Percentiles rank a stretch among this genome's conserved stretches.
Evolutionary conservation across 1,140 invertebrate genomes (phyloP).

Genomic region (Pseudachorutes palmiensis): DNA sequence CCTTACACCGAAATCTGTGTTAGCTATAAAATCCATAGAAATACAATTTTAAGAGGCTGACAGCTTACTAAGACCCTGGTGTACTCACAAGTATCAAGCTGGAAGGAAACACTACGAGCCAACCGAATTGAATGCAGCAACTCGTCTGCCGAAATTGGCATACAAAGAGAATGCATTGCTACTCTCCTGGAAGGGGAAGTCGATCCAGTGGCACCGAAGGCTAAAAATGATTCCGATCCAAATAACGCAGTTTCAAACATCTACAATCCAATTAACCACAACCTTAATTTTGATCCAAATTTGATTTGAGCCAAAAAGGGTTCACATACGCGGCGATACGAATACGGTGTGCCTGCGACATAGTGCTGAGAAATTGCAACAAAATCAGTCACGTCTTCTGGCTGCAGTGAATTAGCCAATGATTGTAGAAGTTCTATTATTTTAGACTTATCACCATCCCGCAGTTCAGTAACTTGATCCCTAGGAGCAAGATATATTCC

Average conservation of each 20-base stretch:
- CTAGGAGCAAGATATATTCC: slow-evolving; percentile 43
- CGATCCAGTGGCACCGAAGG: slow-evolving; percentile 45
- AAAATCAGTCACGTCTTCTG: slow-evolving; percentile 94
- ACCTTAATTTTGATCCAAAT: slow-evolving; percentile 4
- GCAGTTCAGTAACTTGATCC: slow-evolving; percentile 75
- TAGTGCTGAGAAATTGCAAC: slow-evolving; percentile 93
- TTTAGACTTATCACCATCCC: slow-evolving; percentile 54
- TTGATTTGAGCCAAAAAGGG: neutral
- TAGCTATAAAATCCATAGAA: neutral
- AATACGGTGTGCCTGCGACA: slow-evolving; percentile 79
- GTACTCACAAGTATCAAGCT: slow-evolving; percentile 32
- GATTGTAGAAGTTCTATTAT: slow-evolving; percentile 64
- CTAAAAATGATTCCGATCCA: slow-evolving; percentile 47
- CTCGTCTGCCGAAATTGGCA: slow-evolving; percentile 84
- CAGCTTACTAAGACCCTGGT: too few relatives aligned
- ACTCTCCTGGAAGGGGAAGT: slow-evolving; percentile 41
- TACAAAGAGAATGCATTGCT: slow-evolving; percentile 68
- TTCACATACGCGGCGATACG: slow-evolving; percentile 65
- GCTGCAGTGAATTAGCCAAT: slow-evolving; percentile 76
- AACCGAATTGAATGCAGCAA: slow-evolving; percentile 49
- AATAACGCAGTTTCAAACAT: slow-evolving; percentile 39
- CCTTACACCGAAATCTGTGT: slow-evolving; percentile 48
- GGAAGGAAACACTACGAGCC: slow-evolving; percentile 26
- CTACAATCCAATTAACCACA: slow-evolving; percentile 22
- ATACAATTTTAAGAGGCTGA: neutral